Evolutionary conservation across 2,113 vertebrate genomes (phyloP), one percentile per base, ranked within the genome.

Genomic region (Perccottus glenii): DNA sequence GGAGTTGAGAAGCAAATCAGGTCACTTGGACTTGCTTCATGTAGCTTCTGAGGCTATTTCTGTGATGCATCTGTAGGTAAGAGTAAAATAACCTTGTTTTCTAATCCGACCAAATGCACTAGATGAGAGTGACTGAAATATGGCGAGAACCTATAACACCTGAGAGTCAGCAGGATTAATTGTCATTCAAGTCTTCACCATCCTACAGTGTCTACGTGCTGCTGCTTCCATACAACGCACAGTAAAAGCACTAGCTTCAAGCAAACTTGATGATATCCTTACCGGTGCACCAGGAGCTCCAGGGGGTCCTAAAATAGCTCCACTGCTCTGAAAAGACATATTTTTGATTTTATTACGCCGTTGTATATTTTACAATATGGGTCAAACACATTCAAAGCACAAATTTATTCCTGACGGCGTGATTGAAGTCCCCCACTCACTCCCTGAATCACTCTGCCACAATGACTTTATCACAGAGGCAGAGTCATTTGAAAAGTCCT

Each of bases 241-340:
- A 67, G 60, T 69, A 72, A 82, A 80, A 27, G 52, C 60, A 75
- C 77, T 85, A 68, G 72, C 83, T 84, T 85, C 73, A 78, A 77
- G 82, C 80, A 70, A 61, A 78, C 75, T 27, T 48, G 53, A 70
- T 73, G 51, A 80, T 80, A 73, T 75, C 74, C 96, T 93, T 92
- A 99, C 97, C 0, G 94, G 93, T 57, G 95, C 92, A 7, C 98
- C 98, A 1, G 96, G 95, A 6, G 95, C 94, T 42, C 96, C 96
- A 53, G 95, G 94, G 35, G 92, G 93, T 84, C 90, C 95, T 15
- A 93, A 64, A 5, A 89, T 89, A 44, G 84, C 93, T 76, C 90
- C 93, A 42, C 94, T 91, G 68, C 94, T 95, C 97, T 98, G 89
- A 64, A 82, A 85, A 85, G 60, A 88, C 16, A 87, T 57, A 60